Conservation (phyloP, 92 coral and sea anemone genomes). For the Epizoanthus rinbou region DNA sequence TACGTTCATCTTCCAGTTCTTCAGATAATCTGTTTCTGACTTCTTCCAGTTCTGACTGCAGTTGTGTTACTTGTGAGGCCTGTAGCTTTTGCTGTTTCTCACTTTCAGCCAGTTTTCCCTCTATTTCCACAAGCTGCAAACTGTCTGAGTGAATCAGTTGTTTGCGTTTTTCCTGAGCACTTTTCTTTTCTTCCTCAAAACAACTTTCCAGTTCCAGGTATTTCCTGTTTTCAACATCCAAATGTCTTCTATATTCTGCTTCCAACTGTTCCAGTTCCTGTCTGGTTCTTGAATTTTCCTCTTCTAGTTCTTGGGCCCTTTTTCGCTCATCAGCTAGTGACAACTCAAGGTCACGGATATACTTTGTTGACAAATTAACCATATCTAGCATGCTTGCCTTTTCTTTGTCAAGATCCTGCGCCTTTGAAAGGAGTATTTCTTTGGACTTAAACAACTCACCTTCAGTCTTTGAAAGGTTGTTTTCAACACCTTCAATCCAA, state of each 20-base stretch:
- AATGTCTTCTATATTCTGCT: slow-evolving; percentile 13
- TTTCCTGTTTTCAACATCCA: slow-evolving; percentile 14
- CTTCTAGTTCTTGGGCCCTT: slow-evolving; percentile 66
- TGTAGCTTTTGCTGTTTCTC: slow-evolving; percentile 68
- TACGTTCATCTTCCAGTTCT: slow-evolving; percentile 66
- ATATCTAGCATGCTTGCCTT: slow-evolving; percentile 75
- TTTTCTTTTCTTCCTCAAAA: slow-evolving; percentile 26
- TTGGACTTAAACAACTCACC: slow-evolving; percentile 62
- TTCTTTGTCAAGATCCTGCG: slow-evolving; percentile 82
- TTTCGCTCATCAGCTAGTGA: slow-evolving; percentile 67
- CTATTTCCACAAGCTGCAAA: slow-evolving; percentile 40
- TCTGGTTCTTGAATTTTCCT: slow-evolving; percentile 31
- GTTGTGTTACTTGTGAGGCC: slow-evolving; percentile 52
- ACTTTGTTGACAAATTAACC: slow-evolving; percentile 69
- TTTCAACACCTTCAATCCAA: slow-evolving; percentile 86
- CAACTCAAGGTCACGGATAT: slow-evolving; percentile 69
- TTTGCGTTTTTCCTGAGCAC: neutral
- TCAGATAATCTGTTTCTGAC: slow-evolving; percentile 58
- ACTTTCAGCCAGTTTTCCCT: slow-evolving; percentile 49
- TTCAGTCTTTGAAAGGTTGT: slow-evolving; percentile 65
- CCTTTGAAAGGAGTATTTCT: slow-evolving; percentile 63
- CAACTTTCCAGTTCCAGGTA: slow-evolving; percentile 16
- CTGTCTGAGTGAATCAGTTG: slow-evolving; percentile 21
- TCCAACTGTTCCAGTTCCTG: slow-evolving; percentile 13
- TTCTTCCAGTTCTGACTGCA: slow-evolving; percentile 80